Conservation (phyloP, 2,113 vertebrate species). For the Pterocles orientalis region DNA sequence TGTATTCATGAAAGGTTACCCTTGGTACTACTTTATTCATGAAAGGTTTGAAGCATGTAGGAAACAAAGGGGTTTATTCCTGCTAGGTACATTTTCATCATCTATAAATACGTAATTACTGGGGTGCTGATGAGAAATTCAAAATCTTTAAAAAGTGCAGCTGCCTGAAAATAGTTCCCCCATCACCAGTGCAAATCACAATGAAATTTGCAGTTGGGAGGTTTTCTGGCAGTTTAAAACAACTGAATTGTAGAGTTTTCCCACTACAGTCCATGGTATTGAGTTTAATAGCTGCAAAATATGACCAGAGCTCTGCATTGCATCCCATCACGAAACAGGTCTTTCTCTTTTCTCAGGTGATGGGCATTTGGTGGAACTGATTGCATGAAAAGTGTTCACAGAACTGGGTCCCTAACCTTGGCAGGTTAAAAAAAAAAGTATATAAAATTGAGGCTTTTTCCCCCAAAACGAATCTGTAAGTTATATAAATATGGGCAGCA, state of each 20-base stretch:
- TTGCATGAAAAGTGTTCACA: slow-evolving; percentile 31
- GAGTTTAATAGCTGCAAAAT: slow-evolving; percentile 39
- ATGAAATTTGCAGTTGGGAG: not conserved
- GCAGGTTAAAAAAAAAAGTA: slow-evolving; percentile 1
- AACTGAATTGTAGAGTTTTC: slow-evolving; percentile 5
- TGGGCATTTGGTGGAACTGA: slow-evolving; percentile 46
- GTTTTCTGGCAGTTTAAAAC: slow-evolving; percentile 33
- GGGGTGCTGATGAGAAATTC: not conserved
- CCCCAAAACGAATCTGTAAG: slow-evolving; percentile 40
- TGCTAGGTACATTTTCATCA: not conserved
- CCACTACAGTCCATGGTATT: not conserved
- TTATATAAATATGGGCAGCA: slow-evolving; percentile 57
- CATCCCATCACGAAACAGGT: not conserved
- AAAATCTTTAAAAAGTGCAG: not conserved
- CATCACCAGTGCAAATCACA: not conserved
- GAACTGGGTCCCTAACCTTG: slow-evolving; percentile 16
- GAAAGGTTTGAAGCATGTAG: not conserved
- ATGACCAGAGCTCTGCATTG: not conserved
- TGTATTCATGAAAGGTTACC: slow-evolving; percentile 62
- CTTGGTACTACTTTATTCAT: slow-evolving; percentile 45
- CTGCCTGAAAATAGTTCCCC: not conserved
- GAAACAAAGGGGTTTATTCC: slow-evolving; percentile 31
- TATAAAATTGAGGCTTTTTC: slow-evolving; percentile 10
- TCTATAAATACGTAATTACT: slow-evolving; percentile 45
- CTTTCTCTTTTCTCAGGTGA: slow-evolving; percentile 13